Base-by-base conservation (phyloP, 2,797 vertebrate species). In the Brotogeris chrysoptera region DNA sequence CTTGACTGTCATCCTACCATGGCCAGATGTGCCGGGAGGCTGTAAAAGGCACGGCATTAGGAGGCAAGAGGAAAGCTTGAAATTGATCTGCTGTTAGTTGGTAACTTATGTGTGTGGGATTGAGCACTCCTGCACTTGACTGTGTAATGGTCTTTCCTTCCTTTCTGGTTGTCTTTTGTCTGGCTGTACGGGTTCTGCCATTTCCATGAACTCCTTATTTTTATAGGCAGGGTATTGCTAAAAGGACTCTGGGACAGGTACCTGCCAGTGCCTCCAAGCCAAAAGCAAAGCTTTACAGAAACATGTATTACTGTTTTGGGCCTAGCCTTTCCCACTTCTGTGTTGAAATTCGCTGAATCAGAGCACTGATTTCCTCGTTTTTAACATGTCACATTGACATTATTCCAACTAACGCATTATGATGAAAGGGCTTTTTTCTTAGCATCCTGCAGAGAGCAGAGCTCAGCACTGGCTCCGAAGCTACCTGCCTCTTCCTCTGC, bases 391-490 rank as follows among this genome's bases (percentile, higher is more conserved):
- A 0, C 47, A 2, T 32, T 63, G 81, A 64, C 18, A 5, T 44
- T 47, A 60, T 65, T 57, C 30, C 64, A 77, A n/a, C 47, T 63
- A 23, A 59, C 23, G 16, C 3, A 11, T 46, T 32, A 15, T 53
- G 38, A 25, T 50, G 15, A 43, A 76, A 61, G 11, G 41, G 10
- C 32, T 7, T 74, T 89, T 79, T 71, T 85, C 1, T 0, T 23
- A 52, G 10, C 71, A 32, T 59, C 38, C 39, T 53, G 20, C 41
- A 23, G 2, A 52, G 39, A 77, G 23, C 64, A 52, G 52, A 77
- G 38, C 74, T 81, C 18, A 3, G 28, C 0, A 0, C 19, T 64
- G 32, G 32, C 44, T n/a, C 19, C 0, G 0, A 63, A 80, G 41
- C 63, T 78, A 46, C 63, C 32, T 57, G 0, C 70, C 46, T 61